Percentiles rank a stretch among this genome's conserved stretches.
phyloP scores from a whole-genome alignment of 2,113 vertebrate species.

The Acrocephalus arundinaceus region DNA sequence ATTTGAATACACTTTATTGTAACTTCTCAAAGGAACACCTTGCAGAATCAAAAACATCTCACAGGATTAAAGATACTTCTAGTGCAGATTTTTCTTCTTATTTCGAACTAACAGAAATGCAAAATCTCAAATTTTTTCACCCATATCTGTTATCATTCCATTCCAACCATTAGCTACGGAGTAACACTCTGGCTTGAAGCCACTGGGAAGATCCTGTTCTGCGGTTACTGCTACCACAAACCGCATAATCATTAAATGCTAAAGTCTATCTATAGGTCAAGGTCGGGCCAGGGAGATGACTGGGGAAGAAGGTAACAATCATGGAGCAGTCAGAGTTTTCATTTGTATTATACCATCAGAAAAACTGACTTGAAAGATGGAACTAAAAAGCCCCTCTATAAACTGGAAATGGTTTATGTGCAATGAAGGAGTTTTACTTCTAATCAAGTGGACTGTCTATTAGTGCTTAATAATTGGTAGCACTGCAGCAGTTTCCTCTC shows the following conservation, averaged over 20 bases:
- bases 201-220: conserved; percentile 74
- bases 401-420: neutral
- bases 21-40: neutral
- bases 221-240: conserved; percentile 74
- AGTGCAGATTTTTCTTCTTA: neutral
- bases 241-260: conserved; percentile 67
- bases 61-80: neutral
- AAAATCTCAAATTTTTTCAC: conserved; percentile 5
- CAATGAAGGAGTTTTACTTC: neutral
- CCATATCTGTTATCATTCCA: conserved; percentile 54
- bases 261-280: conserved; percentile 71
- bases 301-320: neutral
- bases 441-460: neutral
- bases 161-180: conserved; percentile 72
- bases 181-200: conserved; percentile 48
- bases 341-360: neutral
- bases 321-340: neutral
- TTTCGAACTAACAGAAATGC: conserved; percentile 9
- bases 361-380: neutral
- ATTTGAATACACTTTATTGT: neutral
- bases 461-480: neutral
- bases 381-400: neutral
- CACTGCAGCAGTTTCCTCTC: neutral
- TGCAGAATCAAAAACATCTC: neutral
- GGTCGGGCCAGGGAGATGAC: conserved; percentile 55